Conservation (phyloP, 2,113 vertebrate genomes). For the Hippocampus guttulatus region DNA sequence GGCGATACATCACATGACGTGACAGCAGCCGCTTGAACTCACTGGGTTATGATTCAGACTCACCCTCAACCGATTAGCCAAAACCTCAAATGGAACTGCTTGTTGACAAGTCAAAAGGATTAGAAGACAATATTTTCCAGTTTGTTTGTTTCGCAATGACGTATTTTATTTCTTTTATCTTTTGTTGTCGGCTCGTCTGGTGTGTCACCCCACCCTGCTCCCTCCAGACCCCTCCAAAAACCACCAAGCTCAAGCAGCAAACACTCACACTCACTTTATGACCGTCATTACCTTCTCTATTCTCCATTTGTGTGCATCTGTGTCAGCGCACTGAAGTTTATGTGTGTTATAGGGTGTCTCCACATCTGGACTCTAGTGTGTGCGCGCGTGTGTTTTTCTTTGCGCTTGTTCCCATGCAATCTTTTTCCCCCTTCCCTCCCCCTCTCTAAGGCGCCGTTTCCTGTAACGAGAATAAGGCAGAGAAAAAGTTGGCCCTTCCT, state of each 20-base stretch:
- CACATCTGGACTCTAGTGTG: slow-evolving; percentile 66
- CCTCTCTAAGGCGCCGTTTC: slow-evolving; percentile 49
- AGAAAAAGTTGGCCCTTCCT: slow-evolving; percentile 35
- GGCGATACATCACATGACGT: slow-evolving; percentile 17
- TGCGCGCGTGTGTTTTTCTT: slow-evolving; percentile 56
- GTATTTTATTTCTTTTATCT: slow-evolving; percentile 16
- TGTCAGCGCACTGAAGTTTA: slow-evolving; percentile 16
- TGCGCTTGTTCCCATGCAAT: slow-evolving; percentile 62
- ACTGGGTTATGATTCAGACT: neutral
- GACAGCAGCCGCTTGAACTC: neutral
- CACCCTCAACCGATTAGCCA: neutral
- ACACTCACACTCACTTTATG: slow-evolving; percentile 44
- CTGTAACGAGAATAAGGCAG: slow-evolving; percentile 40
- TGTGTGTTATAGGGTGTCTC: slow-evolving; percentile 54
- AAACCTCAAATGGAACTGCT: neutral
- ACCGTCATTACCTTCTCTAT: slow-evolving; percentile 49
- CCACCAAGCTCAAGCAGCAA: slow-evolving; percentile 62
- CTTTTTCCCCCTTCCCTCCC: slow-evolving; percentile 32
- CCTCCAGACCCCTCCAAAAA: neutral
- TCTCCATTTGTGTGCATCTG: slow-evolving; percentile 25
- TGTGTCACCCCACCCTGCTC: neutral
- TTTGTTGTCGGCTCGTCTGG: slow-evolving; percentile 16
- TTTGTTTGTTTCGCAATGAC: slow-evolving; percentile 2
- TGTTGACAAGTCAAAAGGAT: neutral
- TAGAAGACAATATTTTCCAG: neutral